phyloP scores from a whole-genome alignment of 2,113 vertebrate species.

The Rafetus swinhoei region DNA sequence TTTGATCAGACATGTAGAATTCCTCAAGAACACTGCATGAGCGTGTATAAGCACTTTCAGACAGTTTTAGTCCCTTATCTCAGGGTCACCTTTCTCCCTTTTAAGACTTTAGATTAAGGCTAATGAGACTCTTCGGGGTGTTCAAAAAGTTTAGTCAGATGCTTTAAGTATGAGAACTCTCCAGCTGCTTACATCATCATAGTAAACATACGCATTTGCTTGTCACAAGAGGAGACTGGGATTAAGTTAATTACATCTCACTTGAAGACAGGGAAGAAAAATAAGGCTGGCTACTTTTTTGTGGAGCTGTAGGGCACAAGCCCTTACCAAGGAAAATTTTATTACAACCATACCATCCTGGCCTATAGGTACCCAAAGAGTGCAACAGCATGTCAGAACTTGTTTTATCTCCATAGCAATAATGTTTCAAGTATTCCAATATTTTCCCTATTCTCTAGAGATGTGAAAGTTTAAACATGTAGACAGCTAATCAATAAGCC shows the following conservation, averaged over 20 bases:
- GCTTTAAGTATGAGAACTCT: background rate
- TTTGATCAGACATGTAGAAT: conserved; percentile 49
- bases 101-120: conserved; percentile 34
- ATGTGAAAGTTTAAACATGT: no score
- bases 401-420: background rate
- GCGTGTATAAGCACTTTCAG: background rate
- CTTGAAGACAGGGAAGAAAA: background rate
- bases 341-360: background rate
- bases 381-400: background rate
- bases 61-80: conserved; percentile 42
- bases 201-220: background rate
- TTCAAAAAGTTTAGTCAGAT: background rate
- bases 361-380: background rate
- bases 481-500: no score
- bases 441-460: background rate
- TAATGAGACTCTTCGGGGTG: background rate
- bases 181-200: background rate
- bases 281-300: background rate
- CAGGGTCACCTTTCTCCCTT: conserved; percentile 18
- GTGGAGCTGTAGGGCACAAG: background rate
- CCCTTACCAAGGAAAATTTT: background rate
- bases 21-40: background rate
- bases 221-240: background rate
- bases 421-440: background rate
- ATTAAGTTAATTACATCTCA: background rate